Base-by-base conservation (phyloP, 2,797 vertebrate genomes). In the Anguilla pacifica region DNA sequence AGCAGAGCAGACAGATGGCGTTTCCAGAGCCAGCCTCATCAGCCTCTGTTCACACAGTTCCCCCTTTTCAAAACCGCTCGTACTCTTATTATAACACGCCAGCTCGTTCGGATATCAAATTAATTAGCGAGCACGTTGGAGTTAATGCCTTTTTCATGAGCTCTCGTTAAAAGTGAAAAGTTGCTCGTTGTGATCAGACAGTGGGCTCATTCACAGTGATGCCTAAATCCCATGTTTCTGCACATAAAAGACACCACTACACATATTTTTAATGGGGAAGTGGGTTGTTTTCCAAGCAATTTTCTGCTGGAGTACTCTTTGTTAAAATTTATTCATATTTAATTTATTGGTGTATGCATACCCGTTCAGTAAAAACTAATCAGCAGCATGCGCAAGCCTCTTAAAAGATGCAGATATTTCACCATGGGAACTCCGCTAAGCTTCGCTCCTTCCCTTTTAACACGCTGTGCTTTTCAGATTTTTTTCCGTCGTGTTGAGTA, bases 91-190 rank as follows among this genome's bases (percentile, higher is more conserved):
- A 95, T 95, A 95, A 96, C 90, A 94, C 95, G 94, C 93, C 94
- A 94, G 93, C 97, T 97, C 95, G 96, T 97, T 97, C 97, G 94
- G 97, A 97, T 96, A 97, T 95, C 95, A 96, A 96, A 98, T 97
- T 97, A 97, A 97, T 98, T 97, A 97, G 95, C 86, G 92, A 96
- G 97, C 97, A 97, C 96, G 97, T 95, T 95, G 95, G 95, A 97
- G 95, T 97, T 96, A 97, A 97, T 95, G 94, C 94, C 95, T 95
- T 95, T 95, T 94, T 97, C 95, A 97, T 93, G 97, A 97, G 96
- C 96, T 96, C 96, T 96, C 97, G 97, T 98, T 97, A 97, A 97
- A 97, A 96, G 96, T 96, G 96, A 97, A 96, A 97, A 96, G 94
- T 94, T 95, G 96, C 97, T 92, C 92, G 96, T 95, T 95, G 94